Percentiles rank a stretch among this genome's conserved stretches.
These are phyloP conservation scores for Zaprionus nigranus DNA, from an alignment of 1,140 invertebrate genomes.

Conservation along the genomic window DNA sequence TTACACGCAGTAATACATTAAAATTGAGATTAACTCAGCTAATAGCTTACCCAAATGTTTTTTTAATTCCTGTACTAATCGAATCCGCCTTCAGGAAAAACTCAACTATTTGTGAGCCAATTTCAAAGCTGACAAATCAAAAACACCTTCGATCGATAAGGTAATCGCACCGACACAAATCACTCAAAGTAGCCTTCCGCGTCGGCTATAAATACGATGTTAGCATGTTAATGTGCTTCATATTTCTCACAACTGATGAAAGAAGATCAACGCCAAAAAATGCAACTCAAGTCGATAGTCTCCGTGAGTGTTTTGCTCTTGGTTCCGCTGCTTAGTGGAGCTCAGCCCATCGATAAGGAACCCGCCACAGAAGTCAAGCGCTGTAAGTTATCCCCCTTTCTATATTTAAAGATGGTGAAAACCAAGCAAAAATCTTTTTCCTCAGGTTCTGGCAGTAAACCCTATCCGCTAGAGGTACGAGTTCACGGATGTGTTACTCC, in stretches of 20 bases:
- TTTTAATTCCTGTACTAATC: not conserved
- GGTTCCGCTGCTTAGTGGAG: slow-evolving; percentile 1
- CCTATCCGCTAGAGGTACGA: slow-evolving; percentile 70
- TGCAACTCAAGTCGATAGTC: slow-evolving; percentile 45
- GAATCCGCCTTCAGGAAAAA: not conserved
- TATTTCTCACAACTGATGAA: slow-evolving; percentile 18
- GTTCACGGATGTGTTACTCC: slow-evolving; percentile 59
- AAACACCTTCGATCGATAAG: slow-evolving; percentile 48
- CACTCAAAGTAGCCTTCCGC: slow-evolving; percentile 32
- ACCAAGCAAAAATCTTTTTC: not conserved
- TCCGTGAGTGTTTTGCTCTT: slow-evolving; percentile 47
- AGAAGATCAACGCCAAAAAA: slow-evolving; percentile 37
- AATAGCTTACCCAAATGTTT: not conserved
- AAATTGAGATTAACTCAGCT: not conserved
- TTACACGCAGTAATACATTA: too few species aligned
- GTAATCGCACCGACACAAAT: slow-evolving; percentile 29
- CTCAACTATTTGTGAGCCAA: slow-evolving; percentile 3
- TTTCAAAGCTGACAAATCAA: slow-evolving; percentile 24
- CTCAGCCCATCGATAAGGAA: slow-evolving; percentile 29
- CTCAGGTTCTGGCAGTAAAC: slow-evolving; percentile 68
- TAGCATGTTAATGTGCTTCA: slow-evolving; percentile 9
- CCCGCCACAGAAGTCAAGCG: slow-evolving; percentile 59
- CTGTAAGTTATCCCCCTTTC: slow-evolving; percentile 49
- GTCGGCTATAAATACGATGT: slow-evolving; percentile 62
- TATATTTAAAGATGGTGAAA: not conserved